Evolutionary conservation across 2,113 vertebrate genomes (phyloP), one percentile per base, ranked within the genome.

Genomic region (Rhabdornis inornatus): DNA sequence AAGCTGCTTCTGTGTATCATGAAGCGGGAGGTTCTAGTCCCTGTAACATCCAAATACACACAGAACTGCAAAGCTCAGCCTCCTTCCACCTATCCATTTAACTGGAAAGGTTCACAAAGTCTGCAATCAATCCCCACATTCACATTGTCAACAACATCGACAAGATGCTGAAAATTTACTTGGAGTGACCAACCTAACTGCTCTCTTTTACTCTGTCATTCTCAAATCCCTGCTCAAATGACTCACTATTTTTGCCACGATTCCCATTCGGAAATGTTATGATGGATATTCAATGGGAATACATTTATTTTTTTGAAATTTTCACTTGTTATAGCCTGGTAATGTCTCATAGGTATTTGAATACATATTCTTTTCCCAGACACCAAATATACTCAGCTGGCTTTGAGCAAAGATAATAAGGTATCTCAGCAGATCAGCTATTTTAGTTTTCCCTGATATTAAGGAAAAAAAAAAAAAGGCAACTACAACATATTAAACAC

Each of bases 401-500:
- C 55, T 80, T 44, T 37, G 47, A 66, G 74, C 33, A 75, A 61
- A 77, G 81, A 91, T 53, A 87, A 80, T 28, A 75, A 75, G 28
- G 23, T 63, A 83, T 59, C 30, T 20, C 28, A 78, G 47, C 23
- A 82, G 30, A 39, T 50, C 80, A 83, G 60, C 50, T 72, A 63
- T 83, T 91, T 77, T 45, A 37, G 49, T 78, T 61, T 68, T 68
- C 42, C 53, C 37, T 63, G n/a, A 28, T 37, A 14, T 68, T n/a
- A 23, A 89, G 63, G 85, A 47, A 30, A 60, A 15, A 82, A 30
- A n/a, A 21, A 83, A 88, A 28, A 47, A 57, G 1, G 47, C n/a
- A 72, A 65, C 27, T 37, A 83, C 88, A 78, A 82, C 59, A 89
- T 45, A 77, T 56, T 82, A 97, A 92, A 94, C 66, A 65, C 63